Percentiles rank a stretch among this genome's conserved stretches.
Conservation (phyloP, 2,113 vertebrate species). For the Pygoscelis adeliae region DNA sequence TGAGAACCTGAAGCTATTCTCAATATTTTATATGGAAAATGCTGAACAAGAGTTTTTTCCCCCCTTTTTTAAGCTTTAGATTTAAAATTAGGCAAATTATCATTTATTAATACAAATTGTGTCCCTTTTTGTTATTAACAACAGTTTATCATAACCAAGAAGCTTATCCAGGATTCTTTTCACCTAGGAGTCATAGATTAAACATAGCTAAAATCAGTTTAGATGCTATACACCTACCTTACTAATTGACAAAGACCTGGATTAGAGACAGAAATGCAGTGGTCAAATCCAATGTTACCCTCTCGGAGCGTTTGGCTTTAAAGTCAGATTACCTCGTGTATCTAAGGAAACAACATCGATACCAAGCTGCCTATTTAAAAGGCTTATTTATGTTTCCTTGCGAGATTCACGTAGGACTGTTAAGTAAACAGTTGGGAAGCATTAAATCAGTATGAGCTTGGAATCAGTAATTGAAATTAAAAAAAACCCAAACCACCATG, state of each 20-base stretch:
- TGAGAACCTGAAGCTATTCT: background rate
- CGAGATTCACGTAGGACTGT: background rate
- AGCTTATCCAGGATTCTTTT: background rate
- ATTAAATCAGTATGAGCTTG: background rate
- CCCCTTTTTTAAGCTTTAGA: background rate
- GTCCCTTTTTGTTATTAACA: background rate
- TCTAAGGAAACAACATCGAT: background rate
- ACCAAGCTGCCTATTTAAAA: background rate
- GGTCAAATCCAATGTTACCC: background rate
- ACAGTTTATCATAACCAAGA: background rate
- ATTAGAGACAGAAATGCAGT: background rate
- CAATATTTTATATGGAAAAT: background rate
- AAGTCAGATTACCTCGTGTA: background rate
- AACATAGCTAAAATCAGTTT: background rate
- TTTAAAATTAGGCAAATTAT: background rate
- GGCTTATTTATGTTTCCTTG: background rate
- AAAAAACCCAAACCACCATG: too few species aligned
- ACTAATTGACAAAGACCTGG: background rate
- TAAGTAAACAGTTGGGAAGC: background rate
- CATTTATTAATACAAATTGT: background rate
- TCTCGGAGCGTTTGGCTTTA: background rate
- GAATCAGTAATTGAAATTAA: background rate
- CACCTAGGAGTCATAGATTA: background rate
- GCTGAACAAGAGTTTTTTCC: accelerated
- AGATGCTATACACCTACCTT: background rate